Evolutionary conservation across 2,113 vertebrate genomes (phyloP).

Genomic region (Entelurus aequoreus): DNA sequence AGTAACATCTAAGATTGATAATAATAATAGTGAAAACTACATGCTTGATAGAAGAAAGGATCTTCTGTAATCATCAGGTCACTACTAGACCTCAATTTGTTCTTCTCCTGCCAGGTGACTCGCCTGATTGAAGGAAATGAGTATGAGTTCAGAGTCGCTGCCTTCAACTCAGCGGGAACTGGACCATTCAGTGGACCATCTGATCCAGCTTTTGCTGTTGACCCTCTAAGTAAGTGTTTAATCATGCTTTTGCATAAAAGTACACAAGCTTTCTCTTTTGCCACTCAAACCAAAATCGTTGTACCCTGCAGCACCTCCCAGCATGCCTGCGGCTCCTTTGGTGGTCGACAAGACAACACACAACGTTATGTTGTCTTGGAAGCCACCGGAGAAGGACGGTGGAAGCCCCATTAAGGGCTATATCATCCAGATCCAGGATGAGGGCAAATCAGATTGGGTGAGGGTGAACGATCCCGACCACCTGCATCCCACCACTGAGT

Average conservation of each 20-base stretch:
- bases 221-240: constrained; percentile 85
- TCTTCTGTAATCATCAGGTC: too few species aligned
- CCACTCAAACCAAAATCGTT: background rate
- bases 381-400: constrained; percentile 87
- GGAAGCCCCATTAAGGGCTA: constrained; percentile 97
- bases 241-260: background rate
- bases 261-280: background rate
- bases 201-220: constrained; percentile 85
- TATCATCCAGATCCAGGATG: constrained; percentile 93
- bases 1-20: too few species aligned
- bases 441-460: constrained; percentile 83
- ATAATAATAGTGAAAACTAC: too few species aligned
- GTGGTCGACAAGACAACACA: constrained; percentile 90
- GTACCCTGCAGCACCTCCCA: constrained; percentile 77
- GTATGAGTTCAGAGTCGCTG: constrained; percentile 95
- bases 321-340: constrained; percentile 86
- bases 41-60: too few species aligned
- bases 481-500: constrained; percentile 83
- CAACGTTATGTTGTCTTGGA: constrained; percentile 87
- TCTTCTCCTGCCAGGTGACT: constrained; percentile 68
- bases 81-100: background rate
- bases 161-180: constrained; percentile 85
- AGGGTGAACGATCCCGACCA: constrained; percentile 85
- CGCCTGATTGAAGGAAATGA: constrained; percentile 88
- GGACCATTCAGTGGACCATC: constrained; percentile 93